Conservation (phyloP, 2,113 vertebrate species). For the Limanda limanda region DNA sequence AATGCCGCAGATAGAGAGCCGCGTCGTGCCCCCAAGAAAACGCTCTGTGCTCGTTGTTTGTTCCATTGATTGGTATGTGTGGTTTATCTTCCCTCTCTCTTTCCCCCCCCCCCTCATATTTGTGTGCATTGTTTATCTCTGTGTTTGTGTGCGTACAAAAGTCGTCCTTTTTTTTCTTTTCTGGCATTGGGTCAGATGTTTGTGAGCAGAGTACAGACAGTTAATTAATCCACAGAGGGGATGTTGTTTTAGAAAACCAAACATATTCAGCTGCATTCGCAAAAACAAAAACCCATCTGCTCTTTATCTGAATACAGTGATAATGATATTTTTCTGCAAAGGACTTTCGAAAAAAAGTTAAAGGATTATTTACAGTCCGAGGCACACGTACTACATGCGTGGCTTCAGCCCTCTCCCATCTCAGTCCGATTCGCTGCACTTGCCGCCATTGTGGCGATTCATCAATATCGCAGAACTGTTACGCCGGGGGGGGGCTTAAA, state of each 20-base stretch:
- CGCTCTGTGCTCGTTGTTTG: conserved; percentile 37
- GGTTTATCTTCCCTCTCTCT: conserved; percentile 36
- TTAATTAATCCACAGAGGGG: conserved; percentile 50
- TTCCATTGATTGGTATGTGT: conserved; percentile 56
- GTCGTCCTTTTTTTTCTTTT: conserved; percentile 13
- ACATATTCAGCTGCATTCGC: conserved; percentile 1
- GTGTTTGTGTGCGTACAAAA: conserved; percentile 29
- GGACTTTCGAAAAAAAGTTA: neutral
- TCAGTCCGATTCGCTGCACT: conserved; percentile 40
- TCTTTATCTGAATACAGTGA: neutral
- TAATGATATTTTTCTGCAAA: neutral
- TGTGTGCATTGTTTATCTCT: conserved; percentile 42
- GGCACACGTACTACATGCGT: neutral
- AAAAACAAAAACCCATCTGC: neutral
- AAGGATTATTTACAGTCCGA: neutral
- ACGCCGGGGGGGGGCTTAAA: conserved; percentile 46
- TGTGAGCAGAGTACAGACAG: conserved; percentile 31
- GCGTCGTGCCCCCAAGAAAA: conserved; percentile 55
- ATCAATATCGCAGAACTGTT: conserved; percentile 69
- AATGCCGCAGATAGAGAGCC: conserved; percentile 71
- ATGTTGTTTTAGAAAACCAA: conserved; percentile 13
- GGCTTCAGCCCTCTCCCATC: neutral
- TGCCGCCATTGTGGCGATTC: conserved; percentile 51
- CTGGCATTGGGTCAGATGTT: conserved; percentile 40
- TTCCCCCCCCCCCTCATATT: neutral